Percentiles rank a stretch among this genome's conserved stretches.
These are phyloP conservation scores for Champsocephalus esox DNA, from an alignment of 2,797 vertebrate genomes.

Conservation along the genomic window DNA sequence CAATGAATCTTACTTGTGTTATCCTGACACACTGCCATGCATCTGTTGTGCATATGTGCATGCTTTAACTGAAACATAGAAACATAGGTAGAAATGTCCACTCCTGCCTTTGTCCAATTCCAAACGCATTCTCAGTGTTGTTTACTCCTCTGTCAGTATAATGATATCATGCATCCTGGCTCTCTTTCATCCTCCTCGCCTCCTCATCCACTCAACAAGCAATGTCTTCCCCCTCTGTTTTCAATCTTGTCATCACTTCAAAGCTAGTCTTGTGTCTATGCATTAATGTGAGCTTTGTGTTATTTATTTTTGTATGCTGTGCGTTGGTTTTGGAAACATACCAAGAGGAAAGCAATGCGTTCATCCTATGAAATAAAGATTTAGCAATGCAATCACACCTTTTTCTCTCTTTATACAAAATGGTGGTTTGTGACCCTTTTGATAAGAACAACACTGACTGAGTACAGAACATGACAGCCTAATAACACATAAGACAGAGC, in stretches of 20 bases:
- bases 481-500: conserved; percentile 6
- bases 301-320: conserved; percentile 30
- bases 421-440: conserved; percentile 35
- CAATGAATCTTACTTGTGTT: conserved; percentile 26
- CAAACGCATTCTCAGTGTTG: conserved; percentile 23
- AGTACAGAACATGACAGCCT: conserved; percentile 23
- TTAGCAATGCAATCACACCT: conserved; percentile 2
- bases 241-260: conserved; percentile 56
- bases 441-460: conserved; percentile 26
- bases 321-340: conserved; percentile 20
- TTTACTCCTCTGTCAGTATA: conserved; percentile 45
- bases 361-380: conserved; percentile 30
- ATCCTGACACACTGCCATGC: conserved; percentile 12
- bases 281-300: conserved; percentile 41
- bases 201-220: conserved; percentile 48
- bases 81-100: neutral
- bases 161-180: conserved; percentile 55
- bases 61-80: conserved; percentile 2
- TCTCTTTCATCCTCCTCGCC: conserved; percentile 38
- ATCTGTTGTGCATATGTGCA: conserved; percentile 11
- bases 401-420: conserved; percentile 29
- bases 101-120: conserved; percentile 12
- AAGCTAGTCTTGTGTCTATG: conserved; percentile 40
- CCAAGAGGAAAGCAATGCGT: conserved; percentile 3
- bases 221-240: conserved; percentile 51